Evolutionary conservation across 2,888 invertebrate genomes (phyloP), one percentile per base, ranked within the genome.

Genomic region (Amphipoea oculea): DNA sequence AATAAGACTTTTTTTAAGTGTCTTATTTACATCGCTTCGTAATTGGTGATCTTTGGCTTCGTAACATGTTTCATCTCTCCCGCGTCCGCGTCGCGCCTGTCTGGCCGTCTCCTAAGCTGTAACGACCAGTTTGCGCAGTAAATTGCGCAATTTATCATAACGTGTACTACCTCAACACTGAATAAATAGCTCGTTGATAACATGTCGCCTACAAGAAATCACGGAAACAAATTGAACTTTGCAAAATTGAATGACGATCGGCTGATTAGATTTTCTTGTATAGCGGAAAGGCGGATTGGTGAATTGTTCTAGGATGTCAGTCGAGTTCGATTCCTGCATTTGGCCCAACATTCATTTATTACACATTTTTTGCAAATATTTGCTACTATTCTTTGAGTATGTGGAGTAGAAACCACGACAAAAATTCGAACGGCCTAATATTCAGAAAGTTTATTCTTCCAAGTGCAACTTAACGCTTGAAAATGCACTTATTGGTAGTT

Each of bases 61-160:
- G n/a, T 23, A 45, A 80, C 62, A 62, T 20, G 20, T 36, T 20
- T 36, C 3, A 54, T 40, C 54, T 9, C 14, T 17, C 17, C 17
- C 23, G 23, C 23, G 42, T 65, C 62, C 20, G 63, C 42, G 36
- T 29, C 65, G 42, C 29, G 14, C 36, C 17, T 12, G 14, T 79
- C 42, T 68, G 45, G 14, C 62, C 48, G n/a, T 11, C 14, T 68
- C 74, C 29, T 77, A 42, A 67, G 45, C 48, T 63, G 36, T 73
- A 73, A 75, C 40, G 69, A 82, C 62, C 69, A 67, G 66, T 75
- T 67, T 70, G 75, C 66, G 40, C 51, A 81, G 72, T 66, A 81
- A 71, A 81, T 81, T 76, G 40, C 76, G 60, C 77, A 74, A 73
- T 78, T 78, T 48, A 78, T 78, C 66, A 65, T 69, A 85, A 81